These are phyloP conservation scores for Apodemus sylvaticus DNA, from an alignment of 2,113 vertebrate species.

Conservation along the genomic window DNA sequence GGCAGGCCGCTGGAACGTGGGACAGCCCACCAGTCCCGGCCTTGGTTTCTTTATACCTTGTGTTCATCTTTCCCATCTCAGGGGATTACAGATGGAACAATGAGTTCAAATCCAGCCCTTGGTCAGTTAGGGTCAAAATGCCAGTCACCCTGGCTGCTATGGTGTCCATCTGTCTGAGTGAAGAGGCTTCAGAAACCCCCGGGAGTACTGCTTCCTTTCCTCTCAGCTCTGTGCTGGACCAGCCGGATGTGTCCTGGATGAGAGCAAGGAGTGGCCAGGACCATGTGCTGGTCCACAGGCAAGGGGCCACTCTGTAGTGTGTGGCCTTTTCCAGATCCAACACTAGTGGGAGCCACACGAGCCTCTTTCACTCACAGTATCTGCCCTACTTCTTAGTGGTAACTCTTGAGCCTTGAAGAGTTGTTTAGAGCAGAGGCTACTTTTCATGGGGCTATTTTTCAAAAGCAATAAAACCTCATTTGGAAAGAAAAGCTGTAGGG, in stretches of 20 bases:
- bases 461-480: constrained; percentile 64
- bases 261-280: not conserved
- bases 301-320: not conserved
- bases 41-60: not conserved
- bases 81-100: not conserved
- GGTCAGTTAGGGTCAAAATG: not conserved
- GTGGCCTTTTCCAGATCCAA: not conserved
- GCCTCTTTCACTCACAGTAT: not conserved
- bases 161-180: not conserved
- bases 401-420: not conserved
- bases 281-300: not conserved
- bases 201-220: not conserved
- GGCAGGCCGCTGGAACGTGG: not conserved
- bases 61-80: not conserved
- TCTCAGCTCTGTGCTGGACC: not conserved
- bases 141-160: not conserved
- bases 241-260: not conserved
- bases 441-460: constrained; percentile 32
- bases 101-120: constrained; percentile 19
- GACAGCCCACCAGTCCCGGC: not conserved
- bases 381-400: not conserved
- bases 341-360: not conserved
- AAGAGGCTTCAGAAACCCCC: not conserved
- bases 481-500: constrained; percentile 24
- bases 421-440: not conserved